Percentiles rank a stretch among this genome's conserved stretches.
These are phyloP conservation scores for Atractosteus spatula DNA, from an alignment of 2,113 vertebrate species.

Conservation along the genomic window DNA sequence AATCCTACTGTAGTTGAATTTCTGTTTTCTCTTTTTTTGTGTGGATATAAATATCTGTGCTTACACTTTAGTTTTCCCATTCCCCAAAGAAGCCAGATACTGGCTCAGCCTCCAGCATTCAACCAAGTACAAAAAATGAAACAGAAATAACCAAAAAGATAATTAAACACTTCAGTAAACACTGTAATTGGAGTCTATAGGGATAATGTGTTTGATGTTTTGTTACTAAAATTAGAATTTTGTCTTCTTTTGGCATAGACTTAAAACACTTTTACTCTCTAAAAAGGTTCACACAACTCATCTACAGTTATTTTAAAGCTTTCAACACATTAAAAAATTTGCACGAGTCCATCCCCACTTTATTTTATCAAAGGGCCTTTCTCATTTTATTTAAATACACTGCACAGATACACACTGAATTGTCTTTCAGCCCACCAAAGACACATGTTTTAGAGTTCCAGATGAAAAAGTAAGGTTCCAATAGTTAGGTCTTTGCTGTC, in stretches of 20 bases:
- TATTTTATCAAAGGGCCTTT: slow-evolving; percentile 13
- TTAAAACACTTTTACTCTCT: slow-evolving; percentile 60
- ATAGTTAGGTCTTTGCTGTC: slow-evolving; percentile 29
- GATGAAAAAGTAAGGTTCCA: slow-evolving; percentile 32
- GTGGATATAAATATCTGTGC: neutral
- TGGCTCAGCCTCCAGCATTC: neutral
- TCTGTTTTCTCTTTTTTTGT: neutral
- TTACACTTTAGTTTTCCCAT: neutral
- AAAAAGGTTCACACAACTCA: slow-evolving; percentile 65
- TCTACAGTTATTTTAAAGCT: slow-evolving; percentile 68
- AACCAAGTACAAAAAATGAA: slow-evolving; percentile 10
- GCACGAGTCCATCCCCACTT: slow-evolving; percentile 11
- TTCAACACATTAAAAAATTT: slow-evolving; percentile 51
- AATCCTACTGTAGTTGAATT: neutral
- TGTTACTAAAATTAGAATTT: slow-evolving; percentile 44
- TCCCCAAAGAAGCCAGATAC: neutral
- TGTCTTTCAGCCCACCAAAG: slow-evolving; percentile 29
- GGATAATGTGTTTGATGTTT: no score
- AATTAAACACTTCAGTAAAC: neutral
- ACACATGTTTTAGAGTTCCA: slow-evolving; percentile 33
- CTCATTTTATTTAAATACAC: slow-evolving; percentile 14
- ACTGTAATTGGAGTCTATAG: no score
- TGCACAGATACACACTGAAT: slow-evolving; percentile 27
- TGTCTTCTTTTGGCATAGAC: slow-evolving; percentile 59
- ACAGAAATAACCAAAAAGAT: neutral